Evolutionary conservation across 2,113 vertebrate species (phyloP), one percentile per base, ranked within the genome.

Genomic region (Myocastor coypus): DNA sequence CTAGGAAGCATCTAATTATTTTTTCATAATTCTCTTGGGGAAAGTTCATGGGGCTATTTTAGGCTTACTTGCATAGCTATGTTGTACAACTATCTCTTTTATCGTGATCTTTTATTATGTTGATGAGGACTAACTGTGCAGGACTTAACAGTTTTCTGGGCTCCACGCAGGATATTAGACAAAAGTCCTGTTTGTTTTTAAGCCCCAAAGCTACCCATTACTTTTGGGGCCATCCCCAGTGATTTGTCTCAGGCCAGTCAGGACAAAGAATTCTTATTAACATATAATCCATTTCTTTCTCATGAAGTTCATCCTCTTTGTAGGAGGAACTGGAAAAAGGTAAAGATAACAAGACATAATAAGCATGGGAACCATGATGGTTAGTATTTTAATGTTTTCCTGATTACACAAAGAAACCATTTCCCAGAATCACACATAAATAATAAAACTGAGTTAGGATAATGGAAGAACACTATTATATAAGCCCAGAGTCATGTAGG

Each of bases 171-270:
- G 52, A 92, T 89, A n/a, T 85, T 82, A 94, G 64, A 40, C 71
- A 95, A 9, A 87, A 46, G 28, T 22, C 30, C 20, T 88, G 32
- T 83, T 95, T 96, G 81, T 17, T 89, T 96, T 94, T 83, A 66
- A 77, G 37, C 6, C 40, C 42, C 30, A 69, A 59, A 85, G 12
- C 30, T 85, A 24, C 78, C 14, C 42, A 6, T 95, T 93, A 61
- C 59, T 28, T 85, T 92, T 86, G 32, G 50, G 32, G 2, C 89
- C 77, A 30, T 80, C 59, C 50, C 8, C 81, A 94, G 42, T 46
- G 94, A 89, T 66, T 82, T 92, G 73, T 22, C 50, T 83, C 37
- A 94, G 61, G 14, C 50, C 32, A 32, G 32, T 83, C 42, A 17
- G 32, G 75, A 20, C 73, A 19, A 63, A 55, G 26, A 30, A 81